Evolutionary conservation across 2,797 vertebrate genomes (phyloP).

Genomic region (Pseudochirops cupreus): DNA sequence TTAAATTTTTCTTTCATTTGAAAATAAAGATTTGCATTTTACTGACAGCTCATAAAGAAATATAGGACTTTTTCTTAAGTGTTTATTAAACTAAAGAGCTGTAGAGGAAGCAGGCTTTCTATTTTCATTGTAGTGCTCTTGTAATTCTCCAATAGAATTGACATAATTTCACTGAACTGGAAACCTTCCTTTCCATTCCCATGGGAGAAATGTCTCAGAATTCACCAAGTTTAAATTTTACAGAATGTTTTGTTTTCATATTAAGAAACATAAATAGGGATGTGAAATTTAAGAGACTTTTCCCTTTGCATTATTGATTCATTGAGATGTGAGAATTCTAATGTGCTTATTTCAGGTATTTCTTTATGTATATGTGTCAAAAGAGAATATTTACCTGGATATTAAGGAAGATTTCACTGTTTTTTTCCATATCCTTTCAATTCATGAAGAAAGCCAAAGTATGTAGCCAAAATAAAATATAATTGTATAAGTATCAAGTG

Average conservation of each 20-base stretch:
- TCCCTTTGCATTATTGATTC: slow-evolving; percentile 49
- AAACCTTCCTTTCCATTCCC: slow-evolving; percentile 16
- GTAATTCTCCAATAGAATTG: background rate
- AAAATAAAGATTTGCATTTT: slow-evolving; percentile 20
- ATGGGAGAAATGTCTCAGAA: slow-evolving; percentile 49
- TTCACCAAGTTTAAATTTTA: slow-evolving; percentile 59
- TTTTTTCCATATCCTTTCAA: slow-evolving; percentile 40
- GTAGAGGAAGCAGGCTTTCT: background rate
- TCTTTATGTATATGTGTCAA: background rate
- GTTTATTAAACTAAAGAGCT: slow-evolving; percentile 18
- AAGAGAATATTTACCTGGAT: slow-evolving; percentile 31
- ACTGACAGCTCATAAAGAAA: background rate
- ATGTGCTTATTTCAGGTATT: slow-evolving; percentile 21
- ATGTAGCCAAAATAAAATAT: slow-evolving; percentile 23
- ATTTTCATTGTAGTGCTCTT: background rate
- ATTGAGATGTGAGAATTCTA: background rate
- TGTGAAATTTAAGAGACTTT: slow-evolving; percentile 49
- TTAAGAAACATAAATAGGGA: slow-evolving; percentile 45
- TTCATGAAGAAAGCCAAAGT: slow-evolving; percentile 33
- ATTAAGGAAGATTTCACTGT: slow-evolving; percentile 13
- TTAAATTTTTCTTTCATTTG: slow-evolving; percentile 14
- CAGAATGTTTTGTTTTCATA: slow-evolving; percentile 42
- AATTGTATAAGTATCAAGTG: background rate
- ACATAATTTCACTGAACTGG: slow-evolving; percentile 13
- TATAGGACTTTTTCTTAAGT: slow-evolving; percentile 22